Conservation (phyloP, 2,113 vertebrate genomes). For the Microtus richardsoni region DNA sequence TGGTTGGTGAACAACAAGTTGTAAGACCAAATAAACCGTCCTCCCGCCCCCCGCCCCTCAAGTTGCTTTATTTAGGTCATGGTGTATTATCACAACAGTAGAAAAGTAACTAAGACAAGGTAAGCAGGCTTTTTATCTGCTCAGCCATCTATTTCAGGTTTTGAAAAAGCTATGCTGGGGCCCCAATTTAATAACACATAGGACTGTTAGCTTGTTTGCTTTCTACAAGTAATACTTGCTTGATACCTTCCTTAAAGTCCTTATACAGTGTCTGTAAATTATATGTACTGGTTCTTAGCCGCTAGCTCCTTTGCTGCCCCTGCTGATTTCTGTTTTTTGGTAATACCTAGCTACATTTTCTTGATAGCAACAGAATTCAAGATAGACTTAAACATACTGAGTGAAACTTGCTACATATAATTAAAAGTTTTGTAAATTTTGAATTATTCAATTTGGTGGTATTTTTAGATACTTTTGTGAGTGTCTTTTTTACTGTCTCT, state of each 20-base stretch:
- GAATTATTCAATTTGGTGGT: slow-evolving; percentile 28
- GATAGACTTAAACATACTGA: slow-evolving; percentile 20
- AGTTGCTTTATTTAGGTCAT: not conserved
- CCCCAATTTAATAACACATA: not conserved
- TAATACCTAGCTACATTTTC: not conserved
- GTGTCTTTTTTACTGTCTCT: slow-evolving; percentile 3
- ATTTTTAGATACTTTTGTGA: slow-evolving; percentile 3
- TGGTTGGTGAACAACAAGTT: not conserved
- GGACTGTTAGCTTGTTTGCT: not conserved
- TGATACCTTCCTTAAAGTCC: not conserved
- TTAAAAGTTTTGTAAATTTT: not conserved
- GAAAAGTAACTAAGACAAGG: not conserved
- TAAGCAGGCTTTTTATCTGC: not conserved
- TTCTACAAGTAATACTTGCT: not conserved
- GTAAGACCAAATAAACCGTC: not conserved
- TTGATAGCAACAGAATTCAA: slow-evolving; percentile 9
- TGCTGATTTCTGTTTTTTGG: not conserved
- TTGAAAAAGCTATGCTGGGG: not conserved
- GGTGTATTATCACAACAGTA: not conserved
- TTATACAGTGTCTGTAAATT: not conserved
- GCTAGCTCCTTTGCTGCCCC: not conserved
- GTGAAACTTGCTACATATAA: not conserved
- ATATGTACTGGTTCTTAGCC: not conserved
- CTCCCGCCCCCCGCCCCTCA: not conserved
- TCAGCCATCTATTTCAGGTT: not conserved